phyloP scores from a whole-genome alignment of 2,113 vertebrate species.

The Chlamydotis undulata region DNA sequence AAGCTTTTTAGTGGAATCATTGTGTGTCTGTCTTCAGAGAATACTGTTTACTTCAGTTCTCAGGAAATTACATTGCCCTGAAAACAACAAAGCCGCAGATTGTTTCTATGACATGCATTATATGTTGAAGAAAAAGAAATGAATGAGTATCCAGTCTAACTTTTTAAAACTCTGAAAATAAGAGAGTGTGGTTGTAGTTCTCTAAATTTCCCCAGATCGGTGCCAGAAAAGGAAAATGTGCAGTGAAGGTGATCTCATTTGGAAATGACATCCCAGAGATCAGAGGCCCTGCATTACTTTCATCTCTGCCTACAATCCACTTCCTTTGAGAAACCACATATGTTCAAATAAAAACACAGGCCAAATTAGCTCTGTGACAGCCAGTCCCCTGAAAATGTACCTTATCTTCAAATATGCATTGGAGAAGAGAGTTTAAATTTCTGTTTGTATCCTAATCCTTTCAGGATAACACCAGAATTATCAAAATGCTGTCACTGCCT shows the following conservation, averaged over 20 bases:
- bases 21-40: neutral
- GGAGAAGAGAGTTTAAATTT: constrained; percentile 44
- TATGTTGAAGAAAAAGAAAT: neutral
- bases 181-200: neutral
- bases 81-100: neutral
- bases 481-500: constrained; percentile 25
- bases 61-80: neutral
- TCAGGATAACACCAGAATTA: constrained; percentile 62
- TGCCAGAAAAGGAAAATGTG: constrained; percentile 7
- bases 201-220: neutral
- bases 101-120: neutral
- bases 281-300: constrained; percentile 40
- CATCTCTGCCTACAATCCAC: constrained; percentile 32
- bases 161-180: constrained; percentile 7
- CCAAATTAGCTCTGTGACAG: constrained; percentile 31
- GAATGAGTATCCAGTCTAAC: neutral
- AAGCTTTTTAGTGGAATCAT: neutral
- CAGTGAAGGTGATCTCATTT: constrained; percentile 16
- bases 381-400: constrained; percentile 10
- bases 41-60: neutral
- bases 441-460: constrained; percentile 44
- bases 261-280: constrained; percentile 26
- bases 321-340: constrained; percentile 45
- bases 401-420: constrained; percentile 6
- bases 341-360: constrained; percentile 50